Conservation (phyloP, 1,140 invertebrate species). For the Bemisia tabaci region DNA sequence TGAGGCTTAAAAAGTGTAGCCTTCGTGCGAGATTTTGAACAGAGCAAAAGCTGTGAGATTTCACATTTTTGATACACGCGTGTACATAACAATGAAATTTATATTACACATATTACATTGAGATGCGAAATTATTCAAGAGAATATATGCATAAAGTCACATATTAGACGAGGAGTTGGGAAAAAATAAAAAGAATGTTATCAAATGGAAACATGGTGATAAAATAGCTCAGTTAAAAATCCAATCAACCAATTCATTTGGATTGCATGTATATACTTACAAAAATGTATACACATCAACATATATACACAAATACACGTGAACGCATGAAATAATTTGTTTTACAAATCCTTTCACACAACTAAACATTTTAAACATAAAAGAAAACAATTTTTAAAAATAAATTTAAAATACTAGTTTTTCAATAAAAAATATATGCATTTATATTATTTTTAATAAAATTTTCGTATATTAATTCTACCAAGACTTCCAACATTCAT, state of each 20-base stretch:
- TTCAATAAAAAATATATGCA: not conserved
- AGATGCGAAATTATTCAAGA: not conserved
- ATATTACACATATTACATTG: not conserved
- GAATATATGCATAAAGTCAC: not conserved
- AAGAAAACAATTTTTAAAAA: not conserved
- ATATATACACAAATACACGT: not conserved
- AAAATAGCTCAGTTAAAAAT: not conserved
- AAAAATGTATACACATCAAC: not conserved
- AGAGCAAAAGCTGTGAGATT: not conserved
- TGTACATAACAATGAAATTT: not conserved
- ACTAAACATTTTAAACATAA: not conserved
- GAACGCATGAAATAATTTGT: not conserved
- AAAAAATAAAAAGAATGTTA: not conserved
- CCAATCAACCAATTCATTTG: not conserved
- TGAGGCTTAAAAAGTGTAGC: not conserved
- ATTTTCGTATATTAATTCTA: not conserved
- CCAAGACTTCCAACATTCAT: not conserved
- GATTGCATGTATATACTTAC: not conserved
- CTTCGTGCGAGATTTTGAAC: not conserved
- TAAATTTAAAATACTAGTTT: not conserved
- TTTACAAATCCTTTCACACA: not conserved
- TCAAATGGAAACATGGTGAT: not conserved
- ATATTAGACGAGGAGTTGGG: not conserved
- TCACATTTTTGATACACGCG: not conserved
- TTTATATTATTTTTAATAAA: not conserved